Evolutionary conservation across 2,888 invertebrate genomes (phyloP), one percentile per base, ranked within the genome.

Genomic region (Athalia circularis): DNA sequence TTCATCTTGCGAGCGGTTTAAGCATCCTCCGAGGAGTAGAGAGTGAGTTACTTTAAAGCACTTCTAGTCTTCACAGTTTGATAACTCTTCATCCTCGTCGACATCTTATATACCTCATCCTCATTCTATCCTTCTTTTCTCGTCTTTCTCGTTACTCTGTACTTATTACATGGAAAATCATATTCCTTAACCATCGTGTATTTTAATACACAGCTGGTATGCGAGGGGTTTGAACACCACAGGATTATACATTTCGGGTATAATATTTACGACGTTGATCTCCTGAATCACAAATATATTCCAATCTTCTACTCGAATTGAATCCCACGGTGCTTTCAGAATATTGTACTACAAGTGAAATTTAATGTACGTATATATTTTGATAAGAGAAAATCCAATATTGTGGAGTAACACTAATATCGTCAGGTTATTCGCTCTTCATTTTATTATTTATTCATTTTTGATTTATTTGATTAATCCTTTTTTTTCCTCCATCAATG

Each of bases 21-120:
- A 70, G 70, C 70, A 54, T 57, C 70, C 54, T 70, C 70, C 13
- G 70, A 70, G 70, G 50, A 70, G 52, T 54, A 9, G 57, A 29
- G 29, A 70, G 70, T 70, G 54, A 15, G 70, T 70, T 70, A 57
- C 70, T 70, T 70, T 45, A n/a, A 50, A 70, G 70, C 50, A 70
- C 57, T 70, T 29, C 70, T 54, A 4, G 11, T 70, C 57, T 70
- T 54, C 29, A 54, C 43, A 57, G 70, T 29, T 70, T 57, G 54
- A 70, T 54, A 70, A 70, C 54, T 11, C 9, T n/a, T 57, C 29
- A 43, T 11, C 15, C 57, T 70, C n/a, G 43, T 8, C n/a, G 52
- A 70, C 52, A 70, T 70, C 54, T 48, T 5, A 43, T 8, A 54
- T 54, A 8, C n/a, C 8, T 54, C 54, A 54, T 54, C 54, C 54